phyloP scores from a whole-genome alignment of 2,888 invertebrate genomes.

The Drosophila macrothrix region DNA sequence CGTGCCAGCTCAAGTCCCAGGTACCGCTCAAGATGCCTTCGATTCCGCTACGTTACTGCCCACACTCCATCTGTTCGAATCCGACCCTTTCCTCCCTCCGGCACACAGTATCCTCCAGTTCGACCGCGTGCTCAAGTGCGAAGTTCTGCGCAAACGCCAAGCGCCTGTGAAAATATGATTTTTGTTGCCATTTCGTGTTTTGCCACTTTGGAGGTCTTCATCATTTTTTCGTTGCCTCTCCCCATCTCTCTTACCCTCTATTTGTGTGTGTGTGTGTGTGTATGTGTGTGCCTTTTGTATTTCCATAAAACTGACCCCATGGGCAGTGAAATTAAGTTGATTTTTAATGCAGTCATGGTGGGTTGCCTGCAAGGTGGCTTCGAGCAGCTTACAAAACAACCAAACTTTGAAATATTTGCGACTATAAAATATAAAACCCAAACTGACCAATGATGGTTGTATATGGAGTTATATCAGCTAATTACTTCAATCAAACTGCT shows the following conservation, averaged over 20 bases:
- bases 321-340: conserved; percentile 82
- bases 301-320: conserved; percentile 81
- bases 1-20: conserved; percentile 23
- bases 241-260: conserved; percentile 6
- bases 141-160: conserved; percentile 82
- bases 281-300: conserved; percentile 54
- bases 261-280: conserved; percentile 18
- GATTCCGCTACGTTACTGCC: conserved; percentile 49
- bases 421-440: conserved; percentile 1
- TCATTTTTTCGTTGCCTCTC: conserved; percentile 55
- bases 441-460: conserved; percentile 9
- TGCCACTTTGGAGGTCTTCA: conserved; percentile 82
- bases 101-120: conserved; percentile 12
- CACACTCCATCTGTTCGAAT: conserved; percentile 49
- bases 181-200: conserved; percentile 82
- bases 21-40: conserved; percentile 23
- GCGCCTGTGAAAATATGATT: conserved; percentile 82
- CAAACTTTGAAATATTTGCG: conserved; percentile 34
- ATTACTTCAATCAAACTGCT: not conserved
- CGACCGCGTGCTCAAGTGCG: conserved; percentile 74
- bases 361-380: conserved; percentile 64
- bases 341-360: conserved; percentile 80
- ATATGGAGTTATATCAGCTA: not conserved
- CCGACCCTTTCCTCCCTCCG: not conserved
- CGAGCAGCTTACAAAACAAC: conserved; percentile 14